A percentile compares a stretch with the other conserved stretches of the same genome.
Evolutionary conservation across 2,888 invertebrate genomes (phyloP).

Genomic region (Labia minor): DNA sequence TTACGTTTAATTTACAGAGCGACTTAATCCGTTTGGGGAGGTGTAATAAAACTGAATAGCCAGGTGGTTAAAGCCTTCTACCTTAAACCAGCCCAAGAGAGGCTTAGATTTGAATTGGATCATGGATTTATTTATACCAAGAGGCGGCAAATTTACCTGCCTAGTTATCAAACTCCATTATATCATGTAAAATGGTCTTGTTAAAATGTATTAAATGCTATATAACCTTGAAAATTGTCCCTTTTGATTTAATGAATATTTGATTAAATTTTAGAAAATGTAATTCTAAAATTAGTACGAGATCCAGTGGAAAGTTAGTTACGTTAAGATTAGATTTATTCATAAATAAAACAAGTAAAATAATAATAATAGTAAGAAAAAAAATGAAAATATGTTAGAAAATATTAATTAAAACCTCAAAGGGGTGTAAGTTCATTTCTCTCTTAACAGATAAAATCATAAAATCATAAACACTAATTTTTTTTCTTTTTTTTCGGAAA

Average conservation of each 20-base stretch:
- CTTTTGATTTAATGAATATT: constrained; percentile 5
- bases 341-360: too few species aligned
- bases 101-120: neutral
- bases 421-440: too few species aligned
- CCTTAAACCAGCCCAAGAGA: neutral
- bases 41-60: constrained; percentile 3
- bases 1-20: constrained; percentile 13
- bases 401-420: too few species aligned
- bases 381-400: too few species aligned
- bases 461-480: too few species aligned
- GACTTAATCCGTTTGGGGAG: neutral
- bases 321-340: too few species aligned
- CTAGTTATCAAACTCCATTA: constrained; percentile 7
- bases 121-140: neutral
- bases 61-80: neutral
- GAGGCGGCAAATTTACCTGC: constrained; percentile 3
- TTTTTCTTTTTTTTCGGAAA: too few species aligned
- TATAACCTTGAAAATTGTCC: neutral
- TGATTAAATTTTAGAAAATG: neutral
- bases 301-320: too few species aligned
- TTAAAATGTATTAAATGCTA: neutral
- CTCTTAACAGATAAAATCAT: too few species aligned
- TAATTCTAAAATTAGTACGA: too few species aligned
- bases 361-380: too few species aligned
- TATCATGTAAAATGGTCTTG: neutral